Evolutionary conservation across 2,888 invertebrate genomes (phyloP).

Genomic region (Anagyrus pseudococci): DNA sequence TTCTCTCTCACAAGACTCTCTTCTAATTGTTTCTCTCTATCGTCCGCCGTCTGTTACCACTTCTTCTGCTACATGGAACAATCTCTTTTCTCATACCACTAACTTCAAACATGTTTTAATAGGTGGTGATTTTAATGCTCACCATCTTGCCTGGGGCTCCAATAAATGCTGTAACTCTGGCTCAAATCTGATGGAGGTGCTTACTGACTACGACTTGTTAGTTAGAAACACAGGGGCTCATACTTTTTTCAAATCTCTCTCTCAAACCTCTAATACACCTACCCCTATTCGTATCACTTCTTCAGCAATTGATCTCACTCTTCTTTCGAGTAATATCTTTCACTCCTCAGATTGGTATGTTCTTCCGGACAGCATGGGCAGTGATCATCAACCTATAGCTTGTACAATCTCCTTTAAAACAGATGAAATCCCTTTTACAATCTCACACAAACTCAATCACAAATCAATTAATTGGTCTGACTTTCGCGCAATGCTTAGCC

Average conservation of each 20-base stretch:
- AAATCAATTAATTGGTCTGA: neutral
- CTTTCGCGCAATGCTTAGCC: neutral
- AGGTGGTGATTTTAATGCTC: slow-evolving; percentile 10
- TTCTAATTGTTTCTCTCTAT: neutral
- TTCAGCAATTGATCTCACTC: neutral
- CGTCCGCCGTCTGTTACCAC: neutral
- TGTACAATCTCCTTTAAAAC: neutral
- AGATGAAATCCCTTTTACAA: neutral
- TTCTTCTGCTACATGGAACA: neutral
- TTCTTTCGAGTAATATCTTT: neutral
- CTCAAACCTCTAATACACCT: neutral
- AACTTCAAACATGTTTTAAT: slow-evolving; percentile 2
- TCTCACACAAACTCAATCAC: neutral
- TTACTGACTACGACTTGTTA: neutral
- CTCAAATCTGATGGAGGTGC: neutral
- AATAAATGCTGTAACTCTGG: slow-evolving; percentile 1
- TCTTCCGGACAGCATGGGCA: neutral
- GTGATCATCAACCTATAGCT: slow-evolving; percentile 2
- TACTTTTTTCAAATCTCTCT: neutral
- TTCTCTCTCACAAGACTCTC: neutral
- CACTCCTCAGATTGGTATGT: neutral
- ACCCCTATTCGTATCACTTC: neutral
- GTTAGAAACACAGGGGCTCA: slow-evolving; percentile 2
- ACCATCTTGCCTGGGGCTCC: slow-evolving; percentile 4
- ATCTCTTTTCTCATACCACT: neutral